Evolutionary conservation across 2,888 invertebrate species (phyloP).

Genomic region (Drosophila borborema): DNA sequence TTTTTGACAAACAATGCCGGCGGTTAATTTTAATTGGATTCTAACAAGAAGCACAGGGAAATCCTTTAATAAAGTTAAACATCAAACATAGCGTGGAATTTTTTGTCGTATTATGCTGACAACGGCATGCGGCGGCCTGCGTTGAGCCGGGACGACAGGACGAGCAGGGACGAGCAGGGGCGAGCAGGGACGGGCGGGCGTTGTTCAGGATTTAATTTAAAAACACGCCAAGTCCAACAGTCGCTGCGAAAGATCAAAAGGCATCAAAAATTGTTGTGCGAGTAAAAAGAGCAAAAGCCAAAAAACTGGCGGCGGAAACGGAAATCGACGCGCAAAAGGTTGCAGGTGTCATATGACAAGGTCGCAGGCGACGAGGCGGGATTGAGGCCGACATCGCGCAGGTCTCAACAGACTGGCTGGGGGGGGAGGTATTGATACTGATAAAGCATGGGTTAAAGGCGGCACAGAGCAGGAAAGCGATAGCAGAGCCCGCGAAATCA

Average conservation of each 20-base stretch:
- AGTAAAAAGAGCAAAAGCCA: constrained; percentile 55
- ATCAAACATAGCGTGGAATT: constrained; percentile 79
- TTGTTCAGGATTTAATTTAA: constrained; percentile 82
- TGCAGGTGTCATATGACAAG: constrained; percentile 81
- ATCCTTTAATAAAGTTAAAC: constrained; percentile 82
- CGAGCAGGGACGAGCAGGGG: not conserved
- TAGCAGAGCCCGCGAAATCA: constrained; percentile 62
- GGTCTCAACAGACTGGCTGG: constrained; percentile 13
- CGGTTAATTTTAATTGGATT: constrained; percentile 84
- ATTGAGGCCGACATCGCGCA: constrained; percentile 17
- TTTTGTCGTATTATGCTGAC: constrained; percentile 81
- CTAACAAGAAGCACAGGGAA: constrained; percentile 57
- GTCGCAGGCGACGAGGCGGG: constrained; percentile 30
- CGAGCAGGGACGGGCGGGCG: constrained; percentile 6
- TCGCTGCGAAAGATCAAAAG: constrained; percentile 75
- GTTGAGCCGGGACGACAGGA: constrained; percentile 14
- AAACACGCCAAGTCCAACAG: constrained; percentile 82
- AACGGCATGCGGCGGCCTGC: constrained; percentile 57
- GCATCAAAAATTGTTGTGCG: constrained; percentile 71
- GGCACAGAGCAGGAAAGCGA: constrained; percentile 31
- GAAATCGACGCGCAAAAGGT: constrained; percentile 82
- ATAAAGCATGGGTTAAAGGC: constrained; percentile 57
- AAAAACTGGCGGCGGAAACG: constrained; percentile 73
- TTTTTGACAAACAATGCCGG: constrained; percentile 81
- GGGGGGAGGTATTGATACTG: no score